Percentiles rank a stretch among this genome's conserved stretches.
Evolutionary conservation across 2,888 invertebrate species (phyloP).

Genomic region (Zelleria hepariella): DNA sequence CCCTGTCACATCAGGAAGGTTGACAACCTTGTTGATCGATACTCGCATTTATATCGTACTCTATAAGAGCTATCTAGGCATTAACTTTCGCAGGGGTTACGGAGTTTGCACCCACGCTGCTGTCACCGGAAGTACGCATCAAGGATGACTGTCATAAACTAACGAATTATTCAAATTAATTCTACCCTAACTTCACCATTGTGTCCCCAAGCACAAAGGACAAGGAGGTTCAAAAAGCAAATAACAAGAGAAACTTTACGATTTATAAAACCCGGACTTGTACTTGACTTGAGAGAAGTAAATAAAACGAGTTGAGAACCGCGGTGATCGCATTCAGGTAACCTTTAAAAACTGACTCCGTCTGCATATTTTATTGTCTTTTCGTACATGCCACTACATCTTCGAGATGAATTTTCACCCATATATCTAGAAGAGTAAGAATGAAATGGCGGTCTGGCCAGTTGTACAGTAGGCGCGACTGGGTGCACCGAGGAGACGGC

Average conservation of each 20-base stretch:
- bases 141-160: background rate
- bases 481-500: conserved; percentile 20
- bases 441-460: background rate
- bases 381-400: background rate
- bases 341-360: conserved; percentile 41
- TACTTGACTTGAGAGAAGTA: background rate
- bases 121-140: background rate
- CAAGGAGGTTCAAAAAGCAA: background rate
- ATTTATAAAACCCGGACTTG: background rate
- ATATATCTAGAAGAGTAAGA: background rate
- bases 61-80: background rate
- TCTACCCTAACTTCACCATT: background rate
- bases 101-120: background rate
- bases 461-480: conserved; percentile 16
- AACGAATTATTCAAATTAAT: background rate
- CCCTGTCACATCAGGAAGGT: background rate
- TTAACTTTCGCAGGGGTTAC: background rate
- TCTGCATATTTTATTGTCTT: conserved; percentile 27
- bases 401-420: background rate
- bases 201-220: background rate
- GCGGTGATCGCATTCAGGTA: conserved; percentile 23
- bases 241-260: background rate
- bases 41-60: background rate
- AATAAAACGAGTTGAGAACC: background rate
- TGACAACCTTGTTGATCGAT: background rate